Conservation (phyloP, 2,113 vertebrate genomes). For the Alethe castanea region DNA sequence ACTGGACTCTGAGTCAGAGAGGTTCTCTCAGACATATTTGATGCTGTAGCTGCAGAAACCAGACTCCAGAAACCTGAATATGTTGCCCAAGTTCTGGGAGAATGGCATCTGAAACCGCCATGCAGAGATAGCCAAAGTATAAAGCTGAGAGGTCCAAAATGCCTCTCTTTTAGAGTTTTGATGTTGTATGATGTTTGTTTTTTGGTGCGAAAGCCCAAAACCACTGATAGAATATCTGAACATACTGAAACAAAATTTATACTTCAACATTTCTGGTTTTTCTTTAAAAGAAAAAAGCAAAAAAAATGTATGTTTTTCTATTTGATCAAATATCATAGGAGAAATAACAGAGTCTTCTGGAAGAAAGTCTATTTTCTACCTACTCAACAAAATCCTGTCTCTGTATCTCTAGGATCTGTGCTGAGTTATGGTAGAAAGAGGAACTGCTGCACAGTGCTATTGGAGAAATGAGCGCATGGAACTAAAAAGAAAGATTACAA, state of each 20-base stretch:
- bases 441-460: background rate
- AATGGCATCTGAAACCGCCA: background rate
- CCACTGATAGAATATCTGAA: background rate
- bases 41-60: background rate
- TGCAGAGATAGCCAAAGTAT: background rate
- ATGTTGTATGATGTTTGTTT: background rate
- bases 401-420: background rate
- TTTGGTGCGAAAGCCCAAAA: background rate
- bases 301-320: background rate
- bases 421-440: background rate
- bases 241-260: background rate
- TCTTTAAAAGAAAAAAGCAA: background rate
- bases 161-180: background rate
- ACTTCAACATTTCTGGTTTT: background rate
- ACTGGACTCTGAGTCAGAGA: background rate
- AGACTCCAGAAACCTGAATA: background rate
- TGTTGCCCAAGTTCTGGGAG: background rate
- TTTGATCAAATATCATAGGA: background rate
- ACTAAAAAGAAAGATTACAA: background rate
- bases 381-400: background rate
- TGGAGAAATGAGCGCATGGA: background rate
- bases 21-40: background rate
- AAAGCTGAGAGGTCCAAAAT: background rate
- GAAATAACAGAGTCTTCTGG: background rate
- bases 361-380: background rate